Conservation (phyloP, 2,113 vertebrate genomes). For the Regulus satrapa region DNA sequence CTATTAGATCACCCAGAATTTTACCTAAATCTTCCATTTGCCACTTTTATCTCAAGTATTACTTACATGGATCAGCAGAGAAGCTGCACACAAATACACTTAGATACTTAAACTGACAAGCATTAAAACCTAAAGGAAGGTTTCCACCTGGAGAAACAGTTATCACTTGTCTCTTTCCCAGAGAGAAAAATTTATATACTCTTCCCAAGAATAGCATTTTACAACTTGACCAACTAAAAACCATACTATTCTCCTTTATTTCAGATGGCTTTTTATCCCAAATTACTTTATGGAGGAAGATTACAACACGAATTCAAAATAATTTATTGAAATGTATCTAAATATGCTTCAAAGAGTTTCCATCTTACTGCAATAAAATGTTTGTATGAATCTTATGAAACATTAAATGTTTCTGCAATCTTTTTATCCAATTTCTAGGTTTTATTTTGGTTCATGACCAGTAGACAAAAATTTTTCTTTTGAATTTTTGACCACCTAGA, state of each 20-base stretch:
- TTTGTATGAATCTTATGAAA: neutral
- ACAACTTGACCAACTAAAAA: neutral
- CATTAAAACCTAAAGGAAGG: neutral
- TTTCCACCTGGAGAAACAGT: neutral
- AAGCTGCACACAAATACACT: neutral
- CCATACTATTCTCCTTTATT: neutral
- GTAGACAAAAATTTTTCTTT: neutral
- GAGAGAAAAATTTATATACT: neutral
- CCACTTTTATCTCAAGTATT: neutral
- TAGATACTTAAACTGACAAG: neutral
- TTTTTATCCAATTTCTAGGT: neutral
- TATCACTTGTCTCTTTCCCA: neutral
- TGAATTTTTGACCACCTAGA: neutral
- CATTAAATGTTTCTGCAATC: neutral
- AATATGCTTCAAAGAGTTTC: neutral
- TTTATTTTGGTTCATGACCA: neutral
- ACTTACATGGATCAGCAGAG: neutral
- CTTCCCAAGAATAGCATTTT: neutral
- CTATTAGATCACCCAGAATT: neutral
- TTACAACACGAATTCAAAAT: neutral
- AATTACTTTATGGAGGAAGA: neutral
- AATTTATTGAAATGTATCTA: neutral
- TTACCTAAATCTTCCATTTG: neutral
- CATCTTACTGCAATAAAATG: neutral
- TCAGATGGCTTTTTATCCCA: neutral